Conservation (phyloP, 2,797 vertebrate species). For the Prionace glauca region DNA sequence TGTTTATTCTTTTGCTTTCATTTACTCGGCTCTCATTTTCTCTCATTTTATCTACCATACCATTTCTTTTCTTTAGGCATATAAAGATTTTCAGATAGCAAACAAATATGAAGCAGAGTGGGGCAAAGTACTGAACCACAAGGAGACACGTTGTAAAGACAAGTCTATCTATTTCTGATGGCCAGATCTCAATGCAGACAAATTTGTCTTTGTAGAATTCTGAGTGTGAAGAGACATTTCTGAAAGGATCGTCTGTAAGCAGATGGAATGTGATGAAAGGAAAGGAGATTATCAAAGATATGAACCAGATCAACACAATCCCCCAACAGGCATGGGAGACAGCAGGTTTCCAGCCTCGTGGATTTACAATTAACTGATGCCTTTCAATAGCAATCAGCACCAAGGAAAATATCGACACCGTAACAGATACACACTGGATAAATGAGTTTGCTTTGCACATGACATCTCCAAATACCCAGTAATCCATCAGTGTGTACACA, state of each 20-base stretch:
- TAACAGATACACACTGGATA: constrained; percentile 71
- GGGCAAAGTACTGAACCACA: constrained; percentile 58
- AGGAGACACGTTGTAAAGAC: constrained; percentile 59
- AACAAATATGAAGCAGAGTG: constrained; percentile 59
- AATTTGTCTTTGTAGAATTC: constrained; percentile 53
- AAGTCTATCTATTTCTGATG: constrained; percentile 52
- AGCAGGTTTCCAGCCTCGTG: constrained; percentile 58
- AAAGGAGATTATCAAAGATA: constrained; percentile 54
- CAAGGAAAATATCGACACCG: constrained; percentile 78
- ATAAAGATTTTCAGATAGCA: constrained; percentile 60
- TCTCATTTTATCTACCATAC: constrained; percentile 54
- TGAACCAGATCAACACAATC: constrained; percentile 54
- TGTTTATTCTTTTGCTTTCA: constrained; percentile 71
- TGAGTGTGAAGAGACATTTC: constrained; percentile 51
- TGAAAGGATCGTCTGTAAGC: constrained; percentile 57
- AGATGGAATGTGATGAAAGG: constrained; percentile 58
- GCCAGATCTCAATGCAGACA: constrained; percentile 56
- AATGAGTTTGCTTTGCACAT: constrained; percentile 78
- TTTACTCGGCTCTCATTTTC: constrained; percentile 57
- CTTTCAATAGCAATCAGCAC: constrained; percentile 71
- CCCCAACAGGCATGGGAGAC: constrained; percentile 57
- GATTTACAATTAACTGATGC: constrained; percentile 61
- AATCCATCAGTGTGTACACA: constrained; percentile 76
- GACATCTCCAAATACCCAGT: constrained; percentile 73
- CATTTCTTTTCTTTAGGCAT: constrained; percentile 59